Percentiles rank a stretch among this genome's conserved stretches.
Conservation (phyloP, 2,888 invertebrate genomes). For the Ommatoiulus sabulosus region DNA sequence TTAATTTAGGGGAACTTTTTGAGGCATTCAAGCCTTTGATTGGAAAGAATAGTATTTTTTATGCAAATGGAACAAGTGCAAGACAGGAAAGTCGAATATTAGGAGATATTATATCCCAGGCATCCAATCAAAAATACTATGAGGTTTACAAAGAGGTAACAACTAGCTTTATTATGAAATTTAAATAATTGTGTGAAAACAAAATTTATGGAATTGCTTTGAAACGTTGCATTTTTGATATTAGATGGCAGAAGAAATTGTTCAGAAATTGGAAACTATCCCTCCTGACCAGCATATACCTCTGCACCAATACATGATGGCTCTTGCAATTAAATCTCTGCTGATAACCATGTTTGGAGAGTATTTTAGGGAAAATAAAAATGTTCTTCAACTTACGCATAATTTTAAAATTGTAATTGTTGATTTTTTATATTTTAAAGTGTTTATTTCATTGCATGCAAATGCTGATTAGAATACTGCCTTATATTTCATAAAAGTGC, state of each 20-base stretch:
- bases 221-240: constrained; percentile 7
- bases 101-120: constrained; percentile 40
- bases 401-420: constrained; percentile 65
- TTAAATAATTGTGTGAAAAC: not conserved
- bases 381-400: constrained; percentile 63
- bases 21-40: constrained; percentile 64
- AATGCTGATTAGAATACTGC: not conserved
- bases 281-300: constrained; percentile 66
- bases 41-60: constrained; percentile 61
- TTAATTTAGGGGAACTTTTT: constrained; percentile 64
- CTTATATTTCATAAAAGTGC: constrained; percentile 20
- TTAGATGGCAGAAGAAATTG: constrained; percentile 64
- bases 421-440: not conserved
- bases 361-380: constrained; percentile 64
- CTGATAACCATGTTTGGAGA: constrained; percentile 64
- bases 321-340: constrained; percentile 64
- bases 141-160: constrained; percentile 49
- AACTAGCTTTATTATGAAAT: not conserved
- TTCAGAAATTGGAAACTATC: constrained; percentile 64
- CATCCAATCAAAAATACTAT: not conserved
- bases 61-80: constrained; percentile 60
- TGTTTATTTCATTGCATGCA: no score
- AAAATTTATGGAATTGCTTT: not conserved
- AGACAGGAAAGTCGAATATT: constrained; percentile 56
- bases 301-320: constrained; percentile 64